Evolutionary conservation across 1,140 invertebrate genomes (phyloP), one percentile per base, ranked within the genome.

Genomic region (Microvelia longipes): DNA sequence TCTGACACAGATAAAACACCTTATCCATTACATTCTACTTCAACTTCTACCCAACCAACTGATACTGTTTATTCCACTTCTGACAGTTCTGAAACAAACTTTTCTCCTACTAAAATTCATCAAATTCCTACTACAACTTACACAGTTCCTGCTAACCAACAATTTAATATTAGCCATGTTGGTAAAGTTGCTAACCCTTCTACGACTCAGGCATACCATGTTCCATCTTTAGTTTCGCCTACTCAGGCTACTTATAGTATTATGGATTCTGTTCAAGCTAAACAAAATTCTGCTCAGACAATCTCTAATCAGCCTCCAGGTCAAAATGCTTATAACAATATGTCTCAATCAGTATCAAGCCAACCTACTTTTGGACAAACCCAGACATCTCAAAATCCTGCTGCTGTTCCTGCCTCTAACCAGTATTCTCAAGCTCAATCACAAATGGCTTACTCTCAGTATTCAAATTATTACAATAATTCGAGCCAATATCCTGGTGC

Each of bases 101-200:
- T 11, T 50, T 5, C 19, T 11, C 35, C 35, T 27, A 28, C 15
- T 28, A n/a, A 66, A 26, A 27, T 25, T 26, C 2, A 28, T 27
- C 13, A 14, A 26, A 27, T 28, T 66, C 28, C 65, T 66, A 28
- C 65, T 2, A 26, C 28, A 25, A 26, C 65, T 2, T 28, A 66
- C 13, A 28, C 26, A 25, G 65, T 26, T 66, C 65, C 65, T 1
- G 28, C 65, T 1, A 66, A 14, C 24, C 25, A 29, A 64, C 50
- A 29, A 25, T 66, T 27, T 72, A 73, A 28, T 66, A 30, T 30
- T 77, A 76, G 5, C 5, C 35, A 50, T 11, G 19, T 19, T 19
- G 19, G 35, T 50, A 50, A 50, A 50, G 19, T 19, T 50, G 19
- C 5, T 50, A 11, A 50, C 19, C 35, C 35, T 19, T 50, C 35